These are phyloP conservation scores for Vanessa cardui DNA, from an alignment of 2,888 invertebrate species.

Conservation along the genomic window DNA sequence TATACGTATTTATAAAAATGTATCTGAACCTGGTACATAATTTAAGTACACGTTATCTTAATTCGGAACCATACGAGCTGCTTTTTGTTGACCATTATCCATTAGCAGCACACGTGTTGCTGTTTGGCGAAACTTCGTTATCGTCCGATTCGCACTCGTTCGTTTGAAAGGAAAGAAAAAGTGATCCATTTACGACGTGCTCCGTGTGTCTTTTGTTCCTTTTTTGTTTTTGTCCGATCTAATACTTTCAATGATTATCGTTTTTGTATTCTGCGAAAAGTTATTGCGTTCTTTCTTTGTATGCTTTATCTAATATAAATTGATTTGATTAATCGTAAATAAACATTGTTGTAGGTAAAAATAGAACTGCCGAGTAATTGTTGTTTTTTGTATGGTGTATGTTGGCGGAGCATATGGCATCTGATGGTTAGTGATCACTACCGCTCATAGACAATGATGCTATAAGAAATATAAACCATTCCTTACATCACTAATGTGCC, in stretches of 20 bases:
- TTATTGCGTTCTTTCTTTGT: not conserved
- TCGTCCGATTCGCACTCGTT: conserved; percentile 6
- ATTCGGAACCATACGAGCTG: not conserved
- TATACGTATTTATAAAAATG: no score
- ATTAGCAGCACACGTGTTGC: conserved; percentile 6
- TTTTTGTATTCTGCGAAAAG: not conserved
- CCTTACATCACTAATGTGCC: no score
- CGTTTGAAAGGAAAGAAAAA: conserved; percentile 11
- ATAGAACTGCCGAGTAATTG: no score
- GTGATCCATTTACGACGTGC: conserved; percentile 11
- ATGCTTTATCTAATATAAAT: not conserved
- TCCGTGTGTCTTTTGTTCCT: not conserved
- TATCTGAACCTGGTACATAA: no score
- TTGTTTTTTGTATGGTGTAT: no score
- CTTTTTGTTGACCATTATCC: conserved; percentile 15
- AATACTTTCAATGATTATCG: not conserved
- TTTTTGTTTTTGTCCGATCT: not conserved
- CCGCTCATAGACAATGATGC: no score
- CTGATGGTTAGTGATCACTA: no score
- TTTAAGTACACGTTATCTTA: not conserved
- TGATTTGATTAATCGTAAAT: not conserved
- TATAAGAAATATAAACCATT: no score
- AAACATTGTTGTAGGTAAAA: no score
- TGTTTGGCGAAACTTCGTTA: conserved; percentile 10
- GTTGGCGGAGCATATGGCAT: no score